phyloP scores from a whole-genome alignment of 2,888 invertebrate species.

The Noctua comes region DNA sequence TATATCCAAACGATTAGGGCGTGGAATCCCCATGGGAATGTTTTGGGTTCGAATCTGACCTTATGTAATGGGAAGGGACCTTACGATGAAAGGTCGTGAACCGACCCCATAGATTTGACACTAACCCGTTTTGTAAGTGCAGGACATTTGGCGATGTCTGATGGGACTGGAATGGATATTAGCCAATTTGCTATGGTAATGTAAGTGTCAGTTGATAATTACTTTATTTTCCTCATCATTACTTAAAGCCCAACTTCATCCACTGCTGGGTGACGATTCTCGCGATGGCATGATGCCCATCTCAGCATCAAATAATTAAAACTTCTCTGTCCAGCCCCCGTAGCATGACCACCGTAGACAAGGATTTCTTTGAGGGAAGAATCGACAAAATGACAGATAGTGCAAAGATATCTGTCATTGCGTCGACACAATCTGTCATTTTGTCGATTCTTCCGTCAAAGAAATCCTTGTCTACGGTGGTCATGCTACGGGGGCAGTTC shows the following conservation, averaged over 20 bases:
- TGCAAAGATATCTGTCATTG: too few relatives aligned
- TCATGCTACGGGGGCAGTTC: too few relatives aligned
- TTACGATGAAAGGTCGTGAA: slow-evolving; percentile 42
- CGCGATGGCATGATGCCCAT: not conserved
- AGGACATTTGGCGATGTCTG: not conserved
- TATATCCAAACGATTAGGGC: slow-evolving; percentile 39
- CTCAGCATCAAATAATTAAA: not conserved
- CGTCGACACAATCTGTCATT: too few relatives aligned
- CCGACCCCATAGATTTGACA: slow-evolving; percentile 44
- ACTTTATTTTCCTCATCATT: not conserved
- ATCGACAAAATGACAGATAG: too few relatives aligned
- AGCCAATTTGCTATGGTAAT: not conserved
- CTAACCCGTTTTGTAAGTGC: slow-evolving; percentile 36
- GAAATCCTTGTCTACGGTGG: too few relatives aligned
- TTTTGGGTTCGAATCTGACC: slow-evolving; percentile 50
- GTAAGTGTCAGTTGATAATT: not conserved
- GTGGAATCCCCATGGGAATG: slow-evolving; percentile 48
- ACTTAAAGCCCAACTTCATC: not conserved
- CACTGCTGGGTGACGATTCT: not conserved
- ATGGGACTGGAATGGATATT: slow-evolving; percentile 4
- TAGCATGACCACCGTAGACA: too few relatives aligned
- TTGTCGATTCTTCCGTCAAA: too few relatives aligned
- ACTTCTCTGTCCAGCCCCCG: not conserved
- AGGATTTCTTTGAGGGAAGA: too few relatives aligned
- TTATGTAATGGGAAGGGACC: slow-evolving; percentile 50